These are phyloP conservation scores for Pseudococcus viburni DNA, from an alignment of 2,888 invertebrate species.

Conservation along the genomic window DNA sequence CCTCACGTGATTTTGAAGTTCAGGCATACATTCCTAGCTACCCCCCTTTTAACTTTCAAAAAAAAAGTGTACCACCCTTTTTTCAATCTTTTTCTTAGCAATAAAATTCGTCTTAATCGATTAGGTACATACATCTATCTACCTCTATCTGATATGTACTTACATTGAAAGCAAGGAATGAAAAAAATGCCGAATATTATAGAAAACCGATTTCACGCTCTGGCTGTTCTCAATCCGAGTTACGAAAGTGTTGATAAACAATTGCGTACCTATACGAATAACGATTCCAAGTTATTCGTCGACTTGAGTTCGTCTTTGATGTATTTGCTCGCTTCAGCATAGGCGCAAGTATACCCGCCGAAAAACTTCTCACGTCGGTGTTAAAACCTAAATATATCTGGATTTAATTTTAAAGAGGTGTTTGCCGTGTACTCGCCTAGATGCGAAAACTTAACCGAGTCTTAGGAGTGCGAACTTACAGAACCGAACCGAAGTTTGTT, in stretches of 20 bases:
- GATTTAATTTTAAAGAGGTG: slow-evolving; percentile 56
- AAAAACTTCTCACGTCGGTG: slow-evolving; percentile 39
- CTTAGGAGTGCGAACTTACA: slow-evolving; percentile 5
- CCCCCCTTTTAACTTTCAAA: no score
- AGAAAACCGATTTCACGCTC: slow-evolving; percentile 55
- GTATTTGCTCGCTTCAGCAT: neutral
- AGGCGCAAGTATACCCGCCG: neutral
- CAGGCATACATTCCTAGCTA: no score
- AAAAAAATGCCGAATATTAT: slow-evolving; percentile 41
- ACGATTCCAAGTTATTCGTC: no score
- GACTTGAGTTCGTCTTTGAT: slow-evolving; percentile 36
- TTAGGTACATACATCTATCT: no score
- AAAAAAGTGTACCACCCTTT: no score
- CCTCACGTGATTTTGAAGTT: no score
- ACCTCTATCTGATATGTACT: no score
- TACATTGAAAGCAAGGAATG: neutral
- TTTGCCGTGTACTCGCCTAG: neutral
- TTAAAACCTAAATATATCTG: slow-evolving; percentile 35
- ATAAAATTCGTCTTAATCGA: no score
- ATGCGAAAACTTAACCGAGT: slow-evolving; percentile 25
- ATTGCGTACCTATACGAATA: neutral
- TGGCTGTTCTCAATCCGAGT: slow-evolving; percentile 6
- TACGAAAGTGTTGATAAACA: slow-evolving; percentile 45
- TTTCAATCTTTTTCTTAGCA: no score
- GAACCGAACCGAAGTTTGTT: slow-evolving; percentile 38